Conservation (phyloP, 2,888 invertebrate genomes). For the Lochmaea crataegi region DNA sequence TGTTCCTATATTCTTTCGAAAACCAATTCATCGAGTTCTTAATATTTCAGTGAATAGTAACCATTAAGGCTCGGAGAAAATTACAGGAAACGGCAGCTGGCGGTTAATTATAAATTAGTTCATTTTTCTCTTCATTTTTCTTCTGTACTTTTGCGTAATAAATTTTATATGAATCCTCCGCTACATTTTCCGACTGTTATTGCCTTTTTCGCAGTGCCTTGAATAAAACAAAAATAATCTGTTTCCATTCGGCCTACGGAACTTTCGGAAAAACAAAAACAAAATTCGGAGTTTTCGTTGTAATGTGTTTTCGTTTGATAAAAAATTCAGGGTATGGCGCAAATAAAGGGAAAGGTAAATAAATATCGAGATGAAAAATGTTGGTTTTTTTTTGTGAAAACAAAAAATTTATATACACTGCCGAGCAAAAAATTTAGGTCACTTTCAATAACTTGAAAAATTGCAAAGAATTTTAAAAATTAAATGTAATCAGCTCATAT, state of each 20-base stretch:
- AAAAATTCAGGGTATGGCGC: not conserved
- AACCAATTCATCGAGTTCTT: conserved; percentile 6
- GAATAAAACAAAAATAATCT: conserved; percentile 12
- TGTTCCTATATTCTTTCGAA: conserved; percentile 16
- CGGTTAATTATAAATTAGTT: conserved; percentile 28
- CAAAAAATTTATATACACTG: no score
- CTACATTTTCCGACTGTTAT: conserved; percentile 7
- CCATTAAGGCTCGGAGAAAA: conserved; percentile 18
- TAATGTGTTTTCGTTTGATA: conserved; percentile 7
- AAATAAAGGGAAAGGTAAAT: not conserved
- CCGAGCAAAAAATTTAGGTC: no score
- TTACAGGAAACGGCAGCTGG: conserved; percentile 26
- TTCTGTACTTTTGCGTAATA: conserved; percentile 20
- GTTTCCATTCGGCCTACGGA: conserved; percentile 3
- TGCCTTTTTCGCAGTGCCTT: conserved; percentile 1
- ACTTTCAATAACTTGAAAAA: no score
- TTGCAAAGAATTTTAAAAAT: no score
- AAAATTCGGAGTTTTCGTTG: not conserved
- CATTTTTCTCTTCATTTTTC: conserved; percentile 27
- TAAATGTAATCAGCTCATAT: no score
- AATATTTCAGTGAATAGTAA: conserved; percentile 19
- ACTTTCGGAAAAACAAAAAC: conserved; percentile 1
- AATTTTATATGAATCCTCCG: conserved; percentile 20
- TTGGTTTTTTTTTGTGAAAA: not conserved
- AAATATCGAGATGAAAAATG: conserved; percentile 1